phyloP scores from a whole-genome alignment of 1,140 invertebrate genomes.

The Onthophagus taurus region DNA sequence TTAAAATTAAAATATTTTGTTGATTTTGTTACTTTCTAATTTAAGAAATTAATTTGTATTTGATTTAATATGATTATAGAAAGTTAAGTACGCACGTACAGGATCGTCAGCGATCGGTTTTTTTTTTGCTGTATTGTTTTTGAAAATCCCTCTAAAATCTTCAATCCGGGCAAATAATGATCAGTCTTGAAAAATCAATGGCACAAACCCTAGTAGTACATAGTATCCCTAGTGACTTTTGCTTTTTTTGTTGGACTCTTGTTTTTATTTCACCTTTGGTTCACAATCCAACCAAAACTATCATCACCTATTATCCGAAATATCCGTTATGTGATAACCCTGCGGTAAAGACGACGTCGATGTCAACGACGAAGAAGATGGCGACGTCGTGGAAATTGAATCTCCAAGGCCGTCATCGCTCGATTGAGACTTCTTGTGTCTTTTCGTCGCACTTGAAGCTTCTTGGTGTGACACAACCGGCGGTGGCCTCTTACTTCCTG shows the following conservation, averaged over 20 bases:
- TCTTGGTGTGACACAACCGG: background rate
- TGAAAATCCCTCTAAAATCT: background rate
- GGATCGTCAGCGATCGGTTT: background rate
- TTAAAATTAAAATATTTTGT: background rate
- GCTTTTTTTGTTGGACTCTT: conserved; percentile 2
- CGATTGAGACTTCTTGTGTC: no score
- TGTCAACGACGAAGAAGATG: no score
- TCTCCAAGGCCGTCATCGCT: no score
- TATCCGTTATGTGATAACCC: conserved; percentile 13
- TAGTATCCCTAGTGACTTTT: conserved; percentile 2
- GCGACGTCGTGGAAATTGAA: no score
- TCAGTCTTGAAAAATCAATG: conserved; percentile 24
- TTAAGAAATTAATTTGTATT: background rate
- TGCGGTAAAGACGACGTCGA: no score
- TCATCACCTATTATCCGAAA: conserved; percentile 18
- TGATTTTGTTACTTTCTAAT: background rate
- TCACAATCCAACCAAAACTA: no score
- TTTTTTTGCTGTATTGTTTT: background rate
- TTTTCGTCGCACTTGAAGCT: no score
- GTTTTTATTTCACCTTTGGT: no score
- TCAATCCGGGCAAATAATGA: background rate
- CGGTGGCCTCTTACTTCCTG: background rate
- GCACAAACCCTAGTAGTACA: conserved; percentile 16
- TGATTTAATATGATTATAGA: no score
- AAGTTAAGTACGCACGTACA: background rate